phyloP scores from a whole-genome alignment of 2,113 vertebrate genomes.

The Protobothrops flavoviridis region DNA sequence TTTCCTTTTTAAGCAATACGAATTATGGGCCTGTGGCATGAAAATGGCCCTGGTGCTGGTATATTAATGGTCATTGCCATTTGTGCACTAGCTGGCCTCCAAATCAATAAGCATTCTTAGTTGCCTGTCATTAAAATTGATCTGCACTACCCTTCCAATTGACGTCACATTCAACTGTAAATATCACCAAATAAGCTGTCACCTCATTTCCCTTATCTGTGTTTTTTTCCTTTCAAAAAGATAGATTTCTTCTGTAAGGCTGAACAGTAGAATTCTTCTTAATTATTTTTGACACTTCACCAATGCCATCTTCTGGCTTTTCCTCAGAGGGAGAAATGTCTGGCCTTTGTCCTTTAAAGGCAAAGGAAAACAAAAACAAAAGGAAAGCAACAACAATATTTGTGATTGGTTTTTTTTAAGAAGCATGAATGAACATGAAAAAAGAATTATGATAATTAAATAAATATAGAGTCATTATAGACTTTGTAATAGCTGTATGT shows the following conservation, averaged over 20 bases:
- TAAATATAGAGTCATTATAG: constrained; percentile 12
- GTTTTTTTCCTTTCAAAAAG: constrained; percentile 60
- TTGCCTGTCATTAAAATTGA: constrained; percentile 73
- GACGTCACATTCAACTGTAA: constrained; percentile 73
- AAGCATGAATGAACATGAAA: constrained; percentile 38
- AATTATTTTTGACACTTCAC: constrained; percentile 64
- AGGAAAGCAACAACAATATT: neutral
- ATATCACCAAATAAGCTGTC: constrained; percentile 72
- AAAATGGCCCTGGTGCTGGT: constrained; percentile 47
- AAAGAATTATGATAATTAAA: neutral
- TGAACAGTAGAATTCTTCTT: constrained; percentile 55
- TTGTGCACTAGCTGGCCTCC: constrained; percentile 58
- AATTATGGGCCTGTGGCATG: constrained; percentile 57
- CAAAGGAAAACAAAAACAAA: neutral
- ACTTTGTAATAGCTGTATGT: neutral
- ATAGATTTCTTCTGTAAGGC: constrained; percentile 56
- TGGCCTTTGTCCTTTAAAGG: constrained; percentile 37
- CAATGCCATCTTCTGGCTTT: constrained; percentile 37
- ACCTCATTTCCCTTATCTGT: constrained; percentile 65
- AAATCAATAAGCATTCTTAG: constrained; percentile 69
- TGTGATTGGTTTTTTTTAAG: neutral
- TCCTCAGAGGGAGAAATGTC: constrained; percentile 52
- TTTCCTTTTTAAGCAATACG: constrained; percentile 45
- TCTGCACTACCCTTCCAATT: constrained; percentile 61
- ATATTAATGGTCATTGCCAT: constrained; percentile 66